These are phyloP conservation scores for Pterocles gutturalis DNA, from an alignment of 2,113 vertebrate species.

Conservation along the genomic window DNA sequence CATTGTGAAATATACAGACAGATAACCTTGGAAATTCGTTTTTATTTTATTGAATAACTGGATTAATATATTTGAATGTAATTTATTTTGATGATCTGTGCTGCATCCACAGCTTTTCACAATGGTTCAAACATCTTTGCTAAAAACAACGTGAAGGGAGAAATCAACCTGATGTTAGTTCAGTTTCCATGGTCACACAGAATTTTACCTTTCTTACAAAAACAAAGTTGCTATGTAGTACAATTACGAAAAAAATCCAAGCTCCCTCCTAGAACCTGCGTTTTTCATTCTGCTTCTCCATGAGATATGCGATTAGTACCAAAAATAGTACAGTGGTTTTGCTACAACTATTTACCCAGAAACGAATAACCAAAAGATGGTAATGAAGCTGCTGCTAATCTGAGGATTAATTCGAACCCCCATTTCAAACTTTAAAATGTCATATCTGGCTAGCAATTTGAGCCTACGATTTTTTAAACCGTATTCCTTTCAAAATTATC, in stretches of 20 bases:
- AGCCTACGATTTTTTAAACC: background rate
- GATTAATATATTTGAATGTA: background rate
- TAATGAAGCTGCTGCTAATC: background rate
- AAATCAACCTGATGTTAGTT: background rate
- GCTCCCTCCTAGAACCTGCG: background rate
- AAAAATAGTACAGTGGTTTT: background rate
- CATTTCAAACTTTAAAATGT: background rate
- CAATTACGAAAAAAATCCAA: background rate
- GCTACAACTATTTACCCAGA: background rate
- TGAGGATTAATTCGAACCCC: background rate
- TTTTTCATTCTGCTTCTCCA: background rate
- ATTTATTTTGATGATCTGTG: background rate
- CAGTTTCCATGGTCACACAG: background rate
- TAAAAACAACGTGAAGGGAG: background rate
- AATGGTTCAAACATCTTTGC: background rate
- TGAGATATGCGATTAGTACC: background rate
- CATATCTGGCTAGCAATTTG: background rate
- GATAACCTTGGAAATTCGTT: background rate
- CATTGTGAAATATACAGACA: background rate
- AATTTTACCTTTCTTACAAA: background rate
- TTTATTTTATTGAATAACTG: background rate
- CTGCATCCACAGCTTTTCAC: background rate
- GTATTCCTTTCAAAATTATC: background rate
- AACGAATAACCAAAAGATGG: accelerated
- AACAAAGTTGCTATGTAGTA: background rate